Evolutionary conservation across 2,113 vertebrate genomes (phyloP).

Genomic region (Hydrolagus affinis): DNA sequence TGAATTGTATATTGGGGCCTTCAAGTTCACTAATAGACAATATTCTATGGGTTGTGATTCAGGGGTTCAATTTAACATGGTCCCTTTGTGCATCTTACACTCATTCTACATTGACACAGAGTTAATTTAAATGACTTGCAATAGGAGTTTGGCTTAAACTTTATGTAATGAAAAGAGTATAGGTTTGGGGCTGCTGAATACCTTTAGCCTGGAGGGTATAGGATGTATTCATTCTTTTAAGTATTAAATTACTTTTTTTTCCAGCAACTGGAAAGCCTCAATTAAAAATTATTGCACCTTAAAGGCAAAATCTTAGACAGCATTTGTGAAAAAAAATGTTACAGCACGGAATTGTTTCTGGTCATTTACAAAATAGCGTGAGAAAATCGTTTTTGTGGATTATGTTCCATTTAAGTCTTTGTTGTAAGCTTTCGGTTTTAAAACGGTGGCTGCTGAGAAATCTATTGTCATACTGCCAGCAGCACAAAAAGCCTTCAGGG

Average conservation of each 20-base stretch:
- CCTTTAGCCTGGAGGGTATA: conserved; percentile 11
- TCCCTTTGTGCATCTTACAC: conserved; percentile 6
- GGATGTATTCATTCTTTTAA: background rate
- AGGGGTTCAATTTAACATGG: too few species aligned
- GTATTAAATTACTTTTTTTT: background rate
- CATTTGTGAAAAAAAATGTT: background rate
- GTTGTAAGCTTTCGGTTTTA: background rate
- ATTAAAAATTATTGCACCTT: conserved; percentile 8
- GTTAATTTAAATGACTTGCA: conserved; percentile 16
- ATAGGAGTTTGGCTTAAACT: conserved; percentile 7
- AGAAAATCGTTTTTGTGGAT: background rate
- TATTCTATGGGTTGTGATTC: background rate
- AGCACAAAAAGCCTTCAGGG: background rate
- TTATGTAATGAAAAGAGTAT: background rate
- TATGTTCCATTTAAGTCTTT: background rate
- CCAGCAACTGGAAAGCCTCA: background rate
- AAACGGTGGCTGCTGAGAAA: background rate
- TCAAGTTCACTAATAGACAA: background rate
- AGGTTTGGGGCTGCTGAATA: conserved; percentile 1
- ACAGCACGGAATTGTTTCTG: background rate
- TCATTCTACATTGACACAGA: background rate
- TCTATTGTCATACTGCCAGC: background rate
- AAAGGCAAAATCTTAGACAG: background rate
- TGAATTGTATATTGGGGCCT: background rate
- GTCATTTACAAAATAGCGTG: background rate